Evolutionary conservation across 2,113 vertebrate species (phyloP).

Genomic region (Xenopus borealis): DNA sequence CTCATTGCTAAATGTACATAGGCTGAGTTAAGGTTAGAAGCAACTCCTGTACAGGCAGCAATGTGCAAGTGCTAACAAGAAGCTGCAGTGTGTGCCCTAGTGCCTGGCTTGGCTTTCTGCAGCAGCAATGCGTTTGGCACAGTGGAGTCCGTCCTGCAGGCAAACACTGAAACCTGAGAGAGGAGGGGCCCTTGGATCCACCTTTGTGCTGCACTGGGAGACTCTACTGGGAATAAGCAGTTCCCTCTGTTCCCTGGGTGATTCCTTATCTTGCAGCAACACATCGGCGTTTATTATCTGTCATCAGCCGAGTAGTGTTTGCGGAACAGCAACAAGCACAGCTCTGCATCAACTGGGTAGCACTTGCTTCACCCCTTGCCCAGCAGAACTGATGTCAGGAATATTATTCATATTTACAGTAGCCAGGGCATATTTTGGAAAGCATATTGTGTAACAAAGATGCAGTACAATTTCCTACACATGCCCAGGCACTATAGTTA

Average conservation of each 20-base stretch:
- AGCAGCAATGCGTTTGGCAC: slow-evolving; percentile 21
- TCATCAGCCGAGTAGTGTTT: background rate
- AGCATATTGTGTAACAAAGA: no score
- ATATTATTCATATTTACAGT: no score
- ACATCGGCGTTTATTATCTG: slow-evolving; percentile 22
- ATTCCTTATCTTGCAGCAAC: slow-evolving; percentile 39
- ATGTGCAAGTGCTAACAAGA: background rate
- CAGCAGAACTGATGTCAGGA: no score
- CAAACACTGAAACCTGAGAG: slow-evolving; percentile 21
- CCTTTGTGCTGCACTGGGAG: slow-evolving; percentile 2
- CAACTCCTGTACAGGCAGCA: background rate
- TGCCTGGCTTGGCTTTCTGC: background rate
- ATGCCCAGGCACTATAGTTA: no score
- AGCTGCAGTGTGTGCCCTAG: background rate
- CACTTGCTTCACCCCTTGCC: slow-evolving; percentile 9
- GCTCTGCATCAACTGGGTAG: slow-evolving; percentile 19
- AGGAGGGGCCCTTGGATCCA: background rate
- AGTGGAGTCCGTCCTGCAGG: slow-evolving; percentile 15
- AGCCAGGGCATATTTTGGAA: no score
- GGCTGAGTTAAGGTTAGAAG: background rate
- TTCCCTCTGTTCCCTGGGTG: slow-evolving; percentile 32
- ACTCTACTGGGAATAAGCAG: slow-evolving; percentile 12
- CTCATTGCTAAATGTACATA: no score
- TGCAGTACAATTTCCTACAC: no score
- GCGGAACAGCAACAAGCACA: slow-evolving; percentile 23